Conservation (phyloP, 2,888 invertebrate species). For the Philaethria dido region DNA sequence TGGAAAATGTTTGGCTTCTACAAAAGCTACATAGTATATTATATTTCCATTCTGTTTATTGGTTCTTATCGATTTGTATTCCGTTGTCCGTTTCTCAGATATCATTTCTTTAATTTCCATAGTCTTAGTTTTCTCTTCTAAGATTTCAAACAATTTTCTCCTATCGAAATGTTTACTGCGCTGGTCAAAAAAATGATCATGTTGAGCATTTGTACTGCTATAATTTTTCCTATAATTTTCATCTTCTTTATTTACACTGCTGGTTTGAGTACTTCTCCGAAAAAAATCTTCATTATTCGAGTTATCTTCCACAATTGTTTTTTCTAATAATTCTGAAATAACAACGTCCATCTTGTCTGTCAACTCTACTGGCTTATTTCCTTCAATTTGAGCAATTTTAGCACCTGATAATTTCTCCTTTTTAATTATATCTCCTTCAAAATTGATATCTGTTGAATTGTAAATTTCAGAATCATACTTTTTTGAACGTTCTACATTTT, state of each 20-base stretch:
- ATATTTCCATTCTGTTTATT: slow-evolving; percentile 28
- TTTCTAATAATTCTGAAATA: slow-evolving; percentile 69
- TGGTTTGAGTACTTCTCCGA: slow-evolving; percentile 55
- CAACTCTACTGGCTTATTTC: slow-evolving; percentile 65
- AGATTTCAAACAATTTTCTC: slow-evolving; percentile 53
- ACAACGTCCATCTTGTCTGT: slow-evolving; percentile 71
- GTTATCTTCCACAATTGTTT: slow-evolving; percentile 58
- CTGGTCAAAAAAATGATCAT: slow-evolving; percentile 24
- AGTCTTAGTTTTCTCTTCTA: slow-evolving; percentile 46
- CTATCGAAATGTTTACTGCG: slow-evolving; percentile 37
- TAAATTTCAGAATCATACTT: neutral
- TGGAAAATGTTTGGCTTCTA: slow-evolving; percentile 12
- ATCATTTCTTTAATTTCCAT: slow-evolving; percentile 45
- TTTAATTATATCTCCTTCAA: slow-evolving; percentile 31
- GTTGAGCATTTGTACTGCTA: slow-evolving; percentile 7
- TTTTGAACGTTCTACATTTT: slow-evolving; percentile 1
- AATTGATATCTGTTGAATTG: slow-evolving; percentile 1
- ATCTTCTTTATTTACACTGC: slow-evolving; percentile 62
- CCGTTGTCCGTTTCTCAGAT: slow-evolving; percentile 40
- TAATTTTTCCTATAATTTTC: slow-evolving; percentile 48
- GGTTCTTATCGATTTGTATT: slow-evolving; percentile 33
- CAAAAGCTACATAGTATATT: slow-evolving; percentile 24
- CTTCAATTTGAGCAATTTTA: slow-evolving; percentile 71
- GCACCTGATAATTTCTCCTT: slow-evolving; percentile 56
- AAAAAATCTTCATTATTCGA: slow-evolving; percentile 42